Conservation (phyloP, 2,113 vertebrate genomes). For the Oophaga pumilio region DNA sequence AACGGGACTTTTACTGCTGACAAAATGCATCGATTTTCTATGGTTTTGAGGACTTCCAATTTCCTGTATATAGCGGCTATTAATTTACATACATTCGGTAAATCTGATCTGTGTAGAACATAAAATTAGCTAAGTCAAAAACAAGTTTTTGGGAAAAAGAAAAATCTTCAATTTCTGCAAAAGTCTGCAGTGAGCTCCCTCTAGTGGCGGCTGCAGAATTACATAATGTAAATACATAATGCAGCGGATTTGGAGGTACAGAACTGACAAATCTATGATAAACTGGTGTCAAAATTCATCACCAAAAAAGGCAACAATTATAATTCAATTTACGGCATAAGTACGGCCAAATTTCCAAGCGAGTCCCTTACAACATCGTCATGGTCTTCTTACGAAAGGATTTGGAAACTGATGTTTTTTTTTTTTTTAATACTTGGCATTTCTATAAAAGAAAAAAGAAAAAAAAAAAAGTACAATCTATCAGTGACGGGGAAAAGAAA, state of each 20-base stretch:
- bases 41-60: too few relatives aligned
- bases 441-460: conserved; percentile 62
- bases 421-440: conserved; percentile 70
- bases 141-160: too few relatives aligned
- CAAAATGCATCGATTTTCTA: too few relatives aligned
- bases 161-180: too few relatives aligned
- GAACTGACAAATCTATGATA: not conserved
- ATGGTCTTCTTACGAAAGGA: conserved; percentile 54
- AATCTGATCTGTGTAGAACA: too few relatives aligned
- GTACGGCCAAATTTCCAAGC: conserved; percentile 43
- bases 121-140: too few relatives aligned
- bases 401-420: conserved; percentile 65
- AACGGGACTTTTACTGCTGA: too few relatives aligned
- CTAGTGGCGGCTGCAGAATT: not conserved
- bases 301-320: not conserved
- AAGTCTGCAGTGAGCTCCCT: not conserved
- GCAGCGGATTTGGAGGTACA: too few relatives aligned
- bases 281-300: conserved; percentile 58
- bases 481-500: conserved; percentile 54
- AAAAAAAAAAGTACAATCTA: conserved; percentile 76
- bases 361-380: not conserved
- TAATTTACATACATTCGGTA: too few relatives aligned
- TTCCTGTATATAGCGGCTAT: too few relatives aligned
- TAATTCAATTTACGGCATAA: not conserved
- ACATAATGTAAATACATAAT: not conserved